Percentiles rank a stretch among this genome's conserved stretches.
phyloP scores from a whole-genome alignment of 2,888 invertebrate genomes.

The Electrophaes corylata region DNA sequence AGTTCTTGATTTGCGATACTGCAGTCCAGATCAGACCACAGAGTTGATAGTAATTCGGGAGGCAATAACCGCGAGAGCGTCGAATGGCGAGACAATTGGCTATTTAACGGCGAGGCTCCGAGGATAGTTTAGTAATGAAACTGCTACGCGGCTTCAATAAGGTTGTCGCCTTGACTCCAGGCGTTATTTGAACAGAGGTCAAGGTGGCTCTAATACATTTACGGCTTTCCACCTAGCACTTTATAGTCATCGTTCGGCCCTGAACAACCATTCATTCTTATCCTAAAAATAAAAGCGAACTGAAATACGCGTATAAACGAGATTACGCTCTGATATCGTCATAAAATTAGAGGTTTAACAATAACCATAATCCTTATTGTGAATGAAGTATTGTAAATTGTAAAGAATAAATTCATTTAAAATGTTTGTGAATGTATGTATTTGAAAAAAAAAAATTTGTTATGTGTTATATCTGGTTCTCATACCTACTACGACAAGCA shows the following conservation, averaged over 20 bases:
- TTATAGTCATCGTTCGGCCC: slow-evolving; percentile 61
- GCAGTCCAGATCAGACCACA: slow-evolving; percentile 32
- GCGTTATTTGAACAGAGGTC: slow-evolving; percentile 59
- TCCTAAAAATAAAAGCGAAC: slow-evolving; percentile 54
- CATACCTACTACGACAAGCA: too few relatives aligned
- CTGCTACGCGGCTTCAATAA: slow-evolving; percentile 55
- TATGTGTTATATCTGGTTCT: too few relatives aligned
- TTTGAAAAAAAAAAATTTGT: too few relatives aligned
- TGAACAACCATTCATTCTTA: slow-evolving; percentile 50
- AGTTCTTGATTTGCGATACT: slow-evolving; percentile 42
- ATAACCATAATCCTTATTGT: background rate
- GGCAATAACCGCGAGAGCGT: slow-evolving; percentile 43
- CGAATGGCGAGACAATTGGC: slow-evolving; percentile 56
- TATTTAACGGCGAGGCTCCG: slow-evolving; percentile 49
- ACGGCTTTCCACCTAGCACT: slow-evolving; percentile 62
- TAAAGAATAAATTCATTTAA: too few relatives aligned
- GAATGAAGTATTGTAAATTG: too few relatives aligned
- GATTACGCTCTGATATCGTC: slow-evolving; percentile 43
- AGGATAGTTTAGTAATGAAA: slow-evolving; percentile 52
- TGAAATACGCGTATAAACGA: slow-evolving; percentile 48
- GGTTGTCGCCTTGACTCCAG: slow-evolving; percentile 64
- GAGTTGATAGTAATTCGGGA: slow-evolving; percentile 51
- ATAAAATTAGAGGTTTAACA: slow-evolving; percentile 3
- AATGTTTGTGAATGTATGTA: too few relatives aligned
- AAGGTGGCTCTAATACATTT: slow-evolving; percentile 68